Evolutionary conservation across 1,140 invertebrate genomes (phyloP).

Genomic region (Pristionchus pacificus): DNA sequence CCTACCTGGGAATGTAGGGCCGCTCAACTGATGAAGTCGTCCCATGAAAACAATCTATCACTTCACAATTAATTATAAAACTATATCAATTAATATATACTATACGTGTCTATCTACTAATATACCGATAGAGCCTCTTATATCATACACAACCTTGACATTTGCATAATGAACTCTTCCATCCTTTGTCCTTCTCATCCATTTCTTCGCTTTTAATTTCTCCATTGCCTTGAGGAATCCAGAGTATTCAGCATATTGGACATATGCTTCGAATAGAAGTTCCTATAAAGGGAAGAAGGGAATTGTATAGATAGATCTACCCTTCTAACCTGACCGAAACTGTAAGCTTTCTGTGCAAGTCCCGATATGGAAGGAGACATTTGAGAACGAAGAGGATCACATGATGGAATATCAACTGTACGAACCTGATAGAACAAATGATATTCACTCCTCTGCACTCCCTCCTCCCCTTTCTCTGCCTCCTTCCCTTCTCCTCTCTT

Average conservation of each 20-base stretch:
- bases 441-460: conserved; percentile 20
- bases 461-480: conserved; percentile 9
- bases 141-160: too few species aligned
- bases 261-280: conserved; percentile 28
- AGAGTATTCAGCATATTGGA: conserved; percentile 23
- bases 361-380: conserved; percentile 21
- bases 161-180: conserved; percentile 24
- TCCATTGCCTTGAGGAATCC: neutral
- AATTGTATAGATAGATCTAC: conserved; percentile 2
- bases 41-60: neutral
- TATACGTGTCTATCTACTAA: too few species aligned
- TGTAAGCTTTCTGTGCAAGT: conserved; percentile 25
- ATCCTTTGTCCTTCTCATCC: conserved; percentile 17
- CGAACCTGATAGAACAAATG: conserved; percentile 13
- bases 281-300: conserved; percentile 4
- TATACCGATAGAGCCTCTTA: too few species aligned
- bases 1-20: neutral
- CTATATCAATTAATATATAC: neutral
- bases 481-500: conserved; percentile 18
- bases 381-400: conserved; percentile 15
- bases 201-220: neutral
- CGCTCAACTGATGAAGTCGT: neutral
- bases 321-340: conserved; percentile 22
- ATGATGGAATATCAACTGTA: conserved; percentile 20
- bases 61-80: neutral